A percentile compares a stretch with the other conserved stretches of the same genome.
Conservation (phyloP, 2,888 invertebrate species). For the Ophion ventricosus region DNA sequence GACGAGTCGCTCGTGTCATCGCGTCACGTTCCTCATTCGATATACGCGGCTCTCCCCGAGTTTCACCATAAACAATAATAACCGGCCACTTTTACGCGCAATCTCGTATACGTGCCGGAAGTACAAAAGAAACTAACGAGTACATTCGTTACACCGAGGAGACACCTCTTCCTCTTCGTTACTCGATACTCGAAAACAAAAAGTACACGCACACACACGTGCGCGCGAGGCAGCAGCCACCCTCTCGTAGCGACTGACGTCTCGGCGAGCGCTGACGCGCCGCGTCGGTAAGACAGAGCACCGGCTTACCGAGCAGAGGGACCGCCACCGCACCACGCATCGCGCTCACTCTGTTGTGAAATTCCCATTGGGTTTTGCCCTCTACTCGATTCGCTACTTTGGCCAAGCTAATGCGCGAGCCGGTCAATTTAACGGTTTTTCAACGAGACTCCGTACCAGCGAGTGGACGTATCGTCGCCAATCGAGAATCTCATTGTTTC, state of each 20-base stretch:
- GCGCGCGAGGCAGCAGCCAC: background rate
- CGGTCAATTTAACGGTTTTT: background rate
- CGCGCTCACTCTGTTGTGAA: background rate
- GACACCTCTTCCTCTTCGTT: background rate
- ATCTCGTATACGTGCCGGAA: background rate
- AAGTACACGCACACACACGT: background rate
- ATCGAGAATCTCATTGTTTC: background rate
- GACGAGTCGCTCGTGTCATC: constrained; percentile 65
- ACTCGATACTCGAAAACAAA: background rate
- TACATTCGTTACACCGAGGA: background rate
- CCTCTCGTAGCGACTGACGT: constrained; percentile 32
- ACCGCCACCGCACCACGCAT: background rate
- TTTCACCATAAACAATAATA: background rate
- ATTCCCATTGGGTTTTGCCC: background rate
- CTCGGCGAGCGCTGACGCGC: constrained; percentile 1
- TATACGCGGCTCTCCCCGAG: background rate
- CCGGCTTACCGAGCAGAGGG: background rate
- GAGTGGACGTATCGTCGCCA: background rate
- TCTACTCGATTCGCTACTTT: background rate
- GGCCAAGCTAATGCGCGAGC: background rate
- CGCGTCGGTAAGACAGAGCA: background rate
- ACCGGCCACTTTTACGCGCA: background rate
- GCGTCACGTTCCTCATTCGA: constrained; percentile 50
- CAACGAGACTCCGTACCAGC: background rate
- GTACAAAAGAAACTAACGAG: background rate